phyloP scores from a whole-genome alignment of 1,140 invertebrate genomes.

The Bombus superbus region DNA sequence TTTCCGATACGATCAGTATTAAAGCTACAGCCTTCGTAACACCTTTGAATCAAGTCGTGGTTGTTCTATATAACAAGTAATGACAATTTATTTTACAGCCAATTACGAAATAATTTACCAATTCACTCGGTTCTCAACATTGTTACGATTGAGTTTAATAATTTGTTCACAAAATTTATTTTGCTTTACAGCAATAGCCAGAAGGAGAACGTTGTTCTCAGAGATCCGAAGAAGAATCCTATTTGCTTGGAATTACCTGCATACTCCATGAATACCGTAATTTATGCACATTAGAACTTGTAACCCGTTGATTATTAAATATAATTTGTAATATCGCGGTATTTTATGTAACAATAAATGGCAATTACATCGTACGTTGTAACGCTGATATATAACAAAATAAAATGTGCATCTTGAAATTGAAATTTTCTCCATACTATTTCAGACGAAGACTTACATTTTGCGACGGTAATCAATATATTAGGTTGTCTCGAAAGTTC shows the following conservation, averaged over 20 bases:
- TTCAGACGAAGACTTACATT: too few relatives aligned
- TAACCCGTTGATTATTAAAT: neutral
- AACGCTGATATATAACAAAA: too few relatives aligned
- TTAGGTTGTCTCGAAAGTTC: too few relatives aligned
- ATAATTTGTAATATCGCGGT: neutral
- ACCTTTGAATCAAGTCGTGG: conserved; percentile 83
- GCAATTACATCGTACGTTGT: too few relatives aligned
- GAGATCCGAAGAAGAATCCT: neutral
- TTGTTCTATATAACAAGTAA: conserved; percentile 88
- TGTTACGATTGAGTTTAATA: neutral
- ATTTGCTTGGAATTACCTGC: conserved; percentile 3
- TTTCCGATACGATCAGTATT: conserved; percentile 55
- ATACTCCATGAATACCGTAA: conserved; percentile 24
- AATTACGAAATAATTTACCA: conserved; percentile 69
- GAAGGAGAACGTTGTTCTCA: neutral
- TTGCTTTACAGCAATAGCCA: neutral
- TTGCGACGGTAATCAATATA: too few relatives aligned
- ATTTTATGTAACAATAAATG: too few relatives aligned
- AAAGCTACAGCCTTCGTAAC: conserved; percentile 84
- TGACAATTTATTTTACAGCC: conserved; percentile 85
- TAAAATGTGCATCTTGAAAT: too few relatives aligned
- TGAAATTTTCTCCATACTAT: too few relatives aligned
- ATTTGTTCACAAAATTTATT: conserved; percentile 69
- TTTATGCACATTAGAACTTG: neutral
- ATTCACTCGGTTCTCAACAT: neutral